These are phyloP conservation scores for Hirundo rustica DNA, from an alignment of 2,797 vertebrate genomes.

Conservation along the genomic window DNA sequence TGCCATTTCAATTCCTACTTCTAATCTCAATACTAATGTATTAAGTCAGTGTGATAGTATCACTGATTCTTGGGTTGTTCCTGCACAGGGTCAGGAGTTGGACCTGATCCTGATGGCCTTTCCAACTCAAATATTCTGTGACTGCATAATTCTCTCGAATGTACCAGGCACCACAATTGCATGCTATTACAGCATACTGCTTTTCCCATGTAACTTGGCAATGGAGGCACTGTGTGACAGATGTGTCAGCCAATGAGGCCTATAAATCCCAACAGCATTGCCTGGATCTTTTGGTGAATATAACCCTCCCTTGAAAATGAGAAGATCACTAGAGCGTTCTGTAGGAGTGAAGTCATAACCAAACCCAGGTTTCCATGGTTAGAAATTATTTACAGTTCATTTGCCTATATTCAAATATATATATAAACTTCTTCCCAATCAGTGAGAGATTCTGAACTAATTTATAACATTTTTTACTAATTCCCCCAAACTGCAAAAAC, in stretches of 20 bases:
- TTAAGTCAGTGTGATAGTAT: not conserved
- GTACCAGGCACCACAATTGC: not conserved
- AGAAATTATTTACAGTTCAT: slow-evolving; percentile 5
- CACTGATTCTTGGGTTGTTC: not conserved
- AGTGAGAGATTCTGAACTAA: not conserved
- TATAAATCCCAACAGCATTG: not conserved
- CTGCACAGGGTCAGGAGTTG: not conserved
- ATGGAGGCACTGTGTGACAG: not conserved
- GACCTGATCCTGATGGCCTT: not conserved
- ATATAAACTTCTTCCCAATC: not conserved
- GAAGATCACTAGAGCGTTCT: not conserved
- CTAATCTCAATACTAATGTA: not conserved
- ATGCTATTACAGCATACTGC: not conserved
- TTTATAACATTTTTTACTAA: not conserved
- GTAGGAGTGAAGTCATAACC: not conserved
- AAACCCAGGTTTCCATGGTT: not conserved
- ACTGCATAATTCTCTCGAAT: not conserved
- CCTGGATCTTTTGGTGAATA: not conserved
- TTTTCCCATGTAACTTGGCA: not conserved
- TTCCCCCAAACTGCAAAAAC: not conserved
- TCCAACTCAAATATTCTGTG: not conserved
- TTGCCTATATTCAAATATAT: slow-evolving; percentile 5
- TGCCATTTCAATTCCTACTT: not conserved
- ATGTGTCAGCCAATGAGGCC: not conserved
- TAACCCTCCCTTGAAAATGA: not conserved